Evolutionary conservation across 2,113 vertebrate species (phyloP).

Genomic region (Acanthochromis polyacanthus): DNA sequence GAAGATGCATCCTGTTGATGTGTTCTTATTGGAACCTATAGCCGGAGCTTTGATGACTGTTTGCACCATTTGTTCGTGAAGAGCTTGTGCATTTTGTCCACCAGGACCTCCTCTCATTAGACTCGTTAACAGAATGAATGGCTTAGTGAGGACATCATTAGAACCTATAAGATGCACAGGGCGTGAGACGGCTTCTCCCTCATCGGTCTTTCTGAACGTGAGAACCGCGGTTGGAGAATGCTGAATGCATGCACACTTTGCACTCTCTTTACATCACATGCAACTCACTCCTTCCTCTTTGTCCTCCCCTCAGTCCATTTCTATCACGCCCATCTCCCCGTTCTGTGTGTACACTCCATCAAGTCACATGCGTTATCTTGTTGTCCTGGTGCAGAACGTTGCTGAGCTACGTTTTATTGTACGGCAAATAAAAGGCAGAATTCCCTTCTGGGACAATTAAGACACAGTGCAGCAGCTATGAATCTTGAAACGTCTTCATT

Average conservation of each 20-base stretch:
- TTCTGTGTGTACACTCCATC: conserved; percentile 35
- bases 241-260: conserved; percentile 34
- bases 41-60: conserved; percentile 20
- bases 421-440: conserved; percentile 41
- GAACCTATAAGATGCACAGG: conserved; percentile 68
- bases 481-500: conserved; percentile 38
- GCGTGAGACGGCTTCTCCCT: conserved; percentile 48
- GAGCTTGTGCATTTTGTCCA: conserved; percentile 23
- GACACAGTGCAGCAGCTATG: conserved; percentile 11
- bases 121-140: conserved; percentile 46
- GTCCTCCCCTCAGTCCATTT: conserved; percentile 5
- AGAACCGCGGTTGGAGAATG: conserved; percentile 17
- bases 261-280: conserved; percentile 22
- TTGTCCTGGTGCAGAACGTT: conserved; percentile 34
- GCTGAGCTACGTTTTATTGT: conserved; percentile 25
- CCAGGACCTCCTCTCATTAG: conserved; percentile 63
- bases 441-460: conserved; percentile 48
- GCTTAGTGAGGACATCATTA: conserved; percentile 63
- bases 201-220: conserved; percentile 33
- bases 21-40: conserved; percentile 49
- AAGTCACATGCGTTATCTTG: conserved; percentile 29
- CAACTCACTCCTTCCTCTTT: conserved; percentile 14
- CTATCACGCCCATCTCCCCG: neutral
- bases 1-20: conserved; percentile 37
- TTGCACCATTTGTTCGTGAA: conserved; percentile 30